A percentile compares a stretch with the other conserved stretches of the same genome.
phyloP scores from a whole-genome alignment of 2,888 invertebrate species.

The Anoplius nigerrimus region DNA sequence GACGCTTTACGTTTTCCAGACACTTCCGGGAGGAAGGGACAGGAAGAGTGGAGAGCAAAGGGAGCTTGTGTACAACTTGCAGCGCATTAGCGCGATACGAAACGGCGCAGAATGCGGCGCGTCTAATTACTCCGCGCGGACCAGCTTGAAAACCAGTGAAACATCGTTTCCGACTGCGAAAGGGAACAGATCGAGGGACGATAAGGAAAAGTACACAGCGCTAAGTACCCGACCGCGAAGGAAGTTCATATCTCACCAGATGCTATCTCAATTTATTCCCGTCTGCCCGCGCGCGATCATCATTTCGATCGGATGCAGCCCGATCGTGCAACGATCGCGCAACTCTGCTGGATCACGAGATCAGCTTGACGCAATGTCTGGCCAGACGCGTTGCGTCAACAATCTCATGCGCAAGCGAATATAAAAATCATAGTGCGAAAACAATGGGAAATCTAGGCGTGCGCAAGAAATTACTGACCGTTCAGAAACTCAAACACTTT shows the following conservation, averaged over 20 bases:
- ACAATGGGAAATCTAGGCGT: too few relatives aligned
- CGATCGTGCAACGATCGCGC: slow-evolving; percentile 17
- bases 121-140: slow-evolving; percentile 44
- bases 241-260: slow-evolving; percentile 42
- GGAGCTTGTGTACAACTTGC: too few relatives aligned
- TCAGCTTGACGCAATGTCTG: not conserved
- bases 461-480: too few relatives aligned
- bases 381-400: too few relatives aligned
- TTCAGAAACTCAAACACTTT: too few relatives aligned
- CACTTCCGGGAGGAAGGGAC: too few relatives aligned
- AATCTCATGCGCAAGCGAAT: too few relatives aligned
- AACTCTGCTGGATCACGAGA: slow-evolving; percentile 16
- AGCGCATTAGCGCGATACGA: too few relatives aligned
- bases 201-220: slow-evolving; percentile 26
- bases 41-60: too few relatives aligned
- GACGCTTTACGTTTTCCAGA: not conserved
- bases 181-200: slow-evolving; percentile 50
- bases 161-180: slow-evolving; percentile 56
- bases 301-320: slow-evolving; percentile 33
- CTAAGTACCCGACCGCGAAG: slow-evolving; percentile 18
- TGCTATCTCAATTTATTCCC: slow-evolving; percentile 55
- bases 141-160: slow-evolving; percentile 39
- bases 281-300: slow-evolving; percentile 35
- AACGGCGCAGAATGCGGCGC: not conserved
- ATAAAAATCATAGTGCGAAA: too few relatives aligned